phyloP scores from a whole-genome alignment of 2,113 vertebrate genomes.

The Eulemur macaco region DNA sequence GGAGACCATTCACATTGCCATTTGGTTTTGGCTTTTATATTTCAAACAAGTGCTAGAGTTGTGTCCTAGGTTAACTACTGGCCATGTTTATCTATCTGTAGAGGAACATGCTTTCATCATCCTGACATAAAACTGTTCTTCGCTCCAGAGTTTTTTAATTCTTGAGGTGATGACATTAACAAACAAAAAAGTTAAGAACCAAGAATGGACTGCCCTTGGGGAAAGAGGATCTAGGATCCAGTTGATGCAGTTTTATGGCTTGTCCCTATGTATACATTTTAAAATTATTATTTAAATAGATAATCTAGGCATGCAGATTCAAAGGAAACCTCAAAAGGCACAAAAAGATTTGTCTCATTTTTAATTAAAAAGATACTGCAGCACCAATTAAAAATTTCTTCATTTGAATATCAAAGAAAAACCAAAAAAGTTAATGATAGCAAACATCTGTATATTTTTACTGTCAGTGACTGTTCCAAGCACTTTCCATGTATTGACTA shows the following conservation, averaged over 20 bases:
- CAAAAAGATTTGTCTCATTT: constrained; percentile 43
- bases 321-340: constrained; percentile 2
- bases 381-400: constrained; percentile 4
- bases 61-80: not conserved
- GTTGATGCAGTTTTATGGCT: not conserved
- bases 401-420: not conserved
- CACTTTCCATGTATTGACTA: not conserved
- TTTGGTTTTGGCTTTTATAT: constrained; percentile 21
- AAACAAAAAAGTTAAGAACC: constrained; percentile 78
- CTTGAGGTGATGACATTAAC: not conserved
- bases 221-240: constrained; percentile 9
- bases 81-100: not conserved
- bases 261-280: too few relatives aligned
- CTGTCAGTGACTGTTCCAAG: not conserved
- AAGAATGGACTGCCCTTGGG: constrained; percentile 77
- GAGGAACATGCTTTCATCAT: not conserved
- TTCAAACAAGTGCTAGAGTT: not conserved
- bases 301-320: not conserved
- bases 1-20: not conserved
- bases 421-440: not conserved
- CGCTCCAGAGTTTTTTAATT: not conserved
- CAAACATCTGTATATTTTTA: not conserved
- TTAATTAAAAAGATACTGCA: constrained; percentile 31
- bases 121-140: not conserved
- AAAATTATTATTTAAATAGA: not conserved